These are phyloP conservation scores for Neolamprologus caudopunctatus DNA, from an alignment of 2,113 vertebrate species.

Conservation along the genomic window DNA sequence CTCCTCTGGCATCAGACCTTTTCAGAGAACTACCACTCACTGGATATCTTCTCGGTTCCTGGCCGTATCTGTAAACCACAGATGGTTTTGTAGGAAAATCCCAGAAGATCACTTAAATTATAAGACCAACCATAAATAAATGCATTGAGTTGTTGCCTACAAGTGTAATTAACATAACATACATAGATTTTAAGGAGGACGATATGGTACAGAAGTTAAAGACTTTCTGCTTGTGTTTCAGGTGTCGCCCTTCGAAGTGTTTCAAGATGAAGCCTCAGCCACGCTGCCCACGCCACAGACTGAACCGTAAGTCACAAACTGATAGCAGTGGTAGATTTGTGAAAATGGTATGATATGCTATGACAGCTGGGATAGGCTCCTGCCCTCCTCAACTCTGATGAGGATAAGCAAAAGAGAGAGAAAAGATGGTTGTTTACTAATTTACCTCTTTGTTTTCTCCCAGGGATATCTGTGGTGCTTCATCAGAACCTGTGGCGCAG, in stretches of 20 bases:
- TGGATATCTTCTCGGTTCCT: not conserved
- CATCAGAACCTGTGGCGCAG: accelerated
- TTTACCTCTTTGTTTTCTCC: not conserved
- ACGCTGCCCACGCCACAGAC: not conserved
- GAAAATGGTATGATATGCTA: not conserved
- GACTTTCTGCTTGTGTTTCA: not conserved
- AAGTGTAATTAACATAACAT: not conserved
- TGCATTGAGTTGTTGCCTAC: not conserved
- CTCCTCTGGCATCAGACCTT: not conserved
- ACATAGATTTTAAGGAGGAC: not conserved
- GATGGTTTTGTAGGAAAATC: accelerated
- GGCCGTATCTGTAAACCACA: accelerated
- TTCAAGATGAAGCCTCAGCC: not conserved
- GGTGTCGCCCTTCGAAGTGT: not conserved
- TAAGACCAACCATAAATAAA: not conserved
- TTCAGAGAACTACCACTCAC: not conserved
- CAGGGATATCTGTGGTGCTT: accelerated
- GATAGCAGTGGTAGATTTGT: not conserved
- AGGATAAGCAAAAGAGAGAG: accelerated
- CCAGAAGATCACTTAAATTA: accelerated
- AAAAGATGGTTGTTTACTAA: accelerated
- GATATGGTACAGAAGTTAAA: not conserved
- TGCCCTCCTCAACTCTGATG: accelerated
- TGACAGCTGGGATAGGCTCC: not conserved
- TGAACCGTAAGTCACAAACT: not conserved